Evolutionary conservation across 2,888 invertebrate genomes (phyloP).

Genomic region (Troilus luridus): DNA sequence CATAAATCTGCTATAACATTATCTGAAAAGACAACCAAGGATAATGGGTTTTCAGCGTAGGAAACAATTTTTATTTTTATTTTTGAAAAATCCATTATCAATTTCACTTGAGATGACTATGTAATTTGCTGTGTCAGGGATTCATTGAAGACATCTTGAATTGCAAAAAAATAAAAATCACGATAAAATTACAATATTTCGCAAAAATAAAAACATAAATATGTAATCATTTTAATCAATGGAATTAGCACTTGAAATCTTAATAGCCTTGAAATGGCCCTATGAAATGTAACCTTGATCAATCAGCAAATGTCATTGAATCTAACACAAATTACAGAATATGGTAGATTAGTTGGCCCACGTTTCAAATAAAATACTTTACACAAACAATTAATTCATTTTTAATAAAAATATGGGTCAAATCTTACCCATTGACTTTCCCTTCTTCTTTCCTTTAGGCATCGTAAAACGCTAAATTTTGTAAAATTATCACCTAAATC

Average conservation of each 20-base stretch:
- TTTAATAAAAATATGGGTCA: conserved; percentile 47
- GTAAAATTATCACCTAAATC: conserved; percentile 68
- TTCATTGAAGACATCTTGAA: neutral
- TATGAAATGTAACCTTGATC: conserved; percentile 55
- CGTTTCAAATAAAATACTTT: neutral
- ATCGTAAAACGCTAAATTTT: conserved; percentile 72
- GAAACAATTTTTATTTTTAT: neutral
- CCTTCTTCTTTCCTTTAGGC: conserved; percentile 85
- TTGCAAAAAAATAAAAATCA: conserved; percentile 1
- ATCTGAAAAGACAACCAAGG: neutral
- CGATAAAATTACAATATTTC: neutral
- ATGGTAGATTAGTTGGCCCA: neutral
- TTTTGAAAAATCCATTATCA: neutral
- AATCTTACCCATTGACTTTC: conserved; percentile 74
- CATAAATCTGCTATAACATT: neutral
- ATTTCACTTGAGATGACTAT: neutral
- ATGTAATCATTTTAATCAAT: neutral
- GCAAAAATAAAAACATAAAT: neutral
- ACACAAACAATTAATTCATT: neutral
- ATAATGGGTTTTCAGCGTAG: neutral
- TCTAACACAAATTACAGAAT: neutral
- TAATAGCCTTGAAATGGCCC: conserved; percentile 46
- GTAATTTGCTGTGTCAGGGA: neutral
- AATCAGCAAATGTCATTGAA: conserved; percentile 48
- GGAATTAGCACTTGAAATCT: neutral